Percentiles rank a stretch among this genome's conserved stretches.
phyloP scores from a whole-genome alignment of 1,140 invertebrate species.

The Formica selysi region DNA sequence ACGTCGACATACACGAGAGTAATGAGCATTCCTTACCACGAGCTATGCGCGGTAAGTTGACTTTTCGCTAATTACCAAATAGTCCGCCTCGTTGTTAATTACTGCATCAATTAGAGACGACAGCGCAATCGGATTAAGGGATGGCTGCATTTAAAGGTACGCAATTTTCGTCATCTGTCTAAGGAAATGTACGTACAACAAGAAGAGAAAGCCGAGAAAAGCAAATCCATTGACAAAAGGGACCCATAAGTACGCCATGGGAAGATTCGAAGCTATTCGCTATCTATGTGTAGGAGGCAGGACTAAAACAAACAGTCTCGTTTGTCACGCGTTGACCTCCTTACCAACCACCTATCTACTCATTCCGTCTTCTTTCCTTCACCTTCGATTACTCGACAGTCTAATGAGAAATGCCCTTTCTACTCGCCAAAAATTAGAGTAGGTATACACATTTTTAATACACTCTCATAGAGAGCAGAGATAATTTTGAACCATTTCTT shows the following conservation, averaged over 20 bases:
- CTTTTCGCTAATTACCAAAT: slow-evolving; percentile 65
- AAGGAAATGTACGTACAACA: not conserved
- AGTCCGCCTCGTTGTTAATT: slow-evolving; percentile 76
- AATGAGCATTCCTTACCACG: slow-evolving; percentile 48
- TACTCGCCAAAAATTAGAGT: not conserved
- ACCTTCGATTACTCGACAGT: not conserved
- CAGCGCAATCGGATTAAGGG: slow-evolving; percentile 77
- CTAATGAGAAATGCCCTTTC: not conserved
- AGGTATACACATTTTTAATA: not conserved
- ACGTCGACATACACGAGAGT: slow-evolving; percentile 17
- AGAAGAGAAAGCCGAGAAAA: slow-evolving; percentile 51
- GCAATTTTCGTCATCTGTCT: slow-evolving; percentile 75
- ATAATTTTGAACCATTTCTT: not conserved
- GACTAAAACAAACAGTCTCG: slow-evolving; percentile 82
- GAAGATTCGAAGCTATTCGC: slow-evolving; percentile 79
- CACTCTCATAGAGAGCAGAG: not conserved
- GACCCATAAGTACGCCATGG: slow-evolving; percentile 38
- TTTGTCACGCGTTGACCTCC: slow-evolving; percentile 84
- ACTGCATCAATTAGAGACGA: slow-evolving; percentile 80
- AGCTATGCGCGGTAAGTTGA: slow-evolving; percentile 27
- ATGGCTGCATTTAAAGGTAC: slow-evolving; percentile 78
- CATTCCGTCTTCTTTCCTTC: slow-evolving; percentile 20
- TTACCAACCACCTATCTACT: slow-evolving; percentile 35
- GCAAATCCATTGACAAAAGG: slow-evolving; percentile 55
- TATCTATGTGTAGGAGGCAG: slow-evolving; percentile 79